Evolutionary conservation across 2,888 invertebrate species (phyloP).

Genomic region (Cryptocephalus moraei): DNA sequence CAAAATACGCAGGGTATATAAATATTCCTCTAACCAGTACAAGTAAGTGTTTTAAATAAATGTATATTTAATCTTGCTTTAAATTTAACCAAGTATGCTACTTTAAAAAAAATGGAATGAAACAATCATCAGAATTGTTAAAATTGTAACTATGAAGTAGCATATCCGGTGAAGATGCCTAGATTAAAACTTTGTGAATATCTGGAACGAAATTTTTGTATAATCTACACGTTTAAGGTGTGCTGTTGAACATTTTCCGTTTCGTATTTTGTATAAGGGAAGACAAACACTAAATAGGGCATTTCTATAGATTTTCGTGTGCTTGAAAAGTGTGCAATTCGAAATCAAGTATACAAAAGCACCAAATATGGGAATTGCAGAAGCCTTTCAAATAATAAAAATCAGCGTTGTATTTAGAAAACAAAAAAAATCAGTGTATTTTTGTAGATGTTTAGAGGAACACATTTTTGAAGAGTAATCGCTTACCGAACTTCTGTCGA

Average conservation of each 20-base stretch:
- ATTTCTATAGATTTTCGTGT: conserved; percentile 4
- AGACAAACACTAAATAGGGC: conserved; percentile 6
- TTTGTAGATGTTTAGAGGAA: conserved; percentile 30
- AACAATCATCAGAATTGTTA: too few species aligned
- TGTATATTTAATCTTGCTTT: conserved; percentile 11
- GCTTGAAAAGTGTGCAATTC: background rate
- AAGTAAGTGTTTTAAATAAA: conserved; percentile 22
- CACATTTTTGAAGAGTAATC: conserved; percentile 7
- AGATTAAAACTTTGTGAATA: conserved; percentile 14
- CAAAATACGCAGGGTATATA: conserved; percentile 34
- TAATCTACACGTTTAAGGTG: conserved; percentile 9
- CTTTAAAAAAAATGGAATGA: background rate
- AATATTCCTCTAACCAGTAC: conserved; percentile 29
- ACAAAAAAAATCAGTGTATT: conserved; percentile 29
- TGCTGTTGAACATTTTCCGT: conserved; percentile 13
- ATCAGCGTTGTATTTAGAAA: conserved; percentile 12
- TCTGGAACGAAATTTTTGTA: conserved; percentile 2
- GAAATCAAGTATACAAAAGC: too few species aligned
- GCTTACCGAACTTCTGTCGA: background rate
- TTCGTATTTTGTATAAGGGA: conserved; percentile 11
- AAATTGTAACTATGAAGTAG: background rate
- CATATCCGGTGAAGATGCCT: conserved; percentile 1
- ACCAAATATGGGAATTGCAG: background rate
- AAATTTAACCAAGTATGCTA: background rate
- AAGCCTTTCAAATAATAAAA: background rate